Percentiles rank a stretch among this genome's conserved stretches.
phyloP scores from a whole-genome alignment of 2,113 vertebrate species.

The Indicator indicator region DNA sequence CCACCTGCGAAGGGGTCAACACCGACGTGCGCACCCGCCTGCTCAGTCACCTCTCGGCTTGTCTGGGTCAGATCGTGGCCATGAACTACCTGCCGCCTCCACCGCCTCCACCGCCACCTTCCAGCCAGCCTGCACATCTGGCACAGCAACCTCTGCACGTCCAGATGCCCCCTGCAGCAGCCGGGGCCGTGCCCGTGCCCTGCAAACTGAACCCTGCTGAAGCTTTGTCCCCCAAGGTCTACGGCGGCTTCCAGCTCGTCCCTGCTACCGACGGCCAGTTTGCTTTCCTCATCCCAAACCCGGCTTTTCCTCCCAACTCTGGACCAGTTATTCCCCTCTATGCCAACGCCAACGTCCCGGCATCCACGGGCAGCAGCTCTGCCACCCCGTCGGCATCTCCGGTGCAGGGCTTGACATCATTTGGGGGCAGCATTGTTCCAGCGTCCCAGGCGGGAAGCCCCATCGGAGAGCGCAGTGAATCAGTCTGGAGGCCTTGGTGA shows the following conservation, averaged over 20 bases:
- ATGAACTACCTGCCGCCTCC: conserved; percentile 82
- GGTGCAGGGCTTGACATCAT: conserved; percentile 89
- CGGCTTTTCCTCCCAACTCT: conserved; percentile 75
- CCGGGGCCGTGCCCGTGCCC: conserved; percentile 74
- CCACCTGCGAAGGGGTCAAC: conserved; percentile 89
- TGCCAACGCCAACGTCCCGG: conserved; percentile 78
- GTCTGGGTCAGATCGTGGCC: conserved; percentile 87
- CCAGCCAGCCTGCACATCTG: conserved; percentile 78
- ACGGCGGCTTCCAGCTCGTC: conserved; percentile 84
- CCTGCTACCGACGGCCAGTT: conserved; percentile 87
- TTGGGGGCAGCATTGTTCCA: conserved; percentile 70
- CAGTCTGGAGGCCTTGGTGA: conserved; percentile 94
- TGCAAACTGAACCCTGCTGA: conserved; percentile 85
- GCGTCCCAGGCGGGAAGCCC: conserved; percentile 82
- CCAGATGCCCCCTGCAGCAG: conserved; percentile 80
- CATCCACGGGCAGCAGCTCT: conserved; percentile 52
- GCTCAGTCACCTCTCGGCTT: conserved; percentile 87
- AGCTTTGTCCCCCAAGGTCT: conserved; percentile 82
- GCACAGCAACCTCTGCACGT: conserved; percentile 86
- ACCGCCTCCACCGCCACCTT: not conserved
- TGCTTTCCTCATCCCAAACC: conserved; percentile 86
- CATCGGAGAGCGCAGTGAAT: conserved; percentile 81
- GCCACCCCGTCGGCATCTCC: conserved; percentile 75
- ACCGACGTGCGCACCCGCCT: conserved; percentile 85
- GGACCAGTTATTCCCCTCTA: conserved; percentile 81